These are phyloP conservation scores for Temnothorax unifasciatus DNA, from an alignment of 2,888 invertebrate genomes.

Conservation along the genomic window DNA sequence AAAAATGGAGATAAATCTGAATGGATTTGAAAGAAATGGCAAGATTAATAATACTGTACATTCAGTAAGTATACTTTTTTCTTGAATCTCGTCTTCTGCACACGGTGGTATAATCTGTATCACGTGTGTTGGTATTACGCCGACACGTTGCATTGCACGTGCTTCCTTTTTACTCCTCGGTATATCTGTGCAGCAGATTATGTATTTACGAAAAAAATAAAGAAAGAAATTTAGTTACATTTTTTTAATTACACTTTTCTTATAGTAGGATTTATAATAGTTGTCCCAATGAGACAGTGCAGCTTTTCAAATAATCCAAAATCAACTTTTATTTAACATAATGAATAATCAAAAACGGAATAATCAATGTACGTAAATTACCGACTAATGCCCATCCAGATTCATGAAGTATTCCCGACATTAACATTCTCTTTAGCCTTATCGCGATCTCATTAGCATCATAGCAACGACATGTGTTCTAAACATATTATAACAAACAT, in stretches of 20 bases:
- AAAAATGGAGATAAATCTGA: not conserved
- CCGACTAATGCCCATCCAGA: slow-evolving; percentile 85
- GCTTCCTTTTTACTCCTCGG: slow-evolving; percentile 87
- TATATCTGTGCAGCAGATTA: slow-evolving; percentile 66
- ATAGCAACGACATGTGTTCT: slow-evolving; percentile 60
- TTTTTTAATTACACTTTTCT: not conserved
- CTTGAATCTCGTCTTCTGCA: not conserved
- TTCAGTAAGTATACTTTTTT: slow-evolving; percentile 27
- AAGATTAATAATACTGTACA: not conserved
- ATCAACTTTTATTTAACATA: not conserved
- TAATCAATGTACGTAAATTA: slow-evolving; percentile 62
- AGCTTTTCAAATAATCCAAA: not conserved
- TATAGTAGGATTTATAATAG: not conserved
- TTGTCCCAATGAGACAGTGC: not conserved
- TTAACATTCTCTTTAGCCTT: slow-evolving; percentile 81
- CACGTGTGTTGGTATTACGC: slow-evolving; percentile 87
- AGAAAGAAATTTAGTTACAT: not conserved
- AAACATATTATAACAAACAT: slow-evolving; percentile 23
- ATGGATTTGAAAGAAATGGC: not conserved
- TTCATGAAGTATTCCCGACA: slow-evolving; percentile 80
- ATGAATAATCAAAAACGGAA: slow-evolving; percentile 5
- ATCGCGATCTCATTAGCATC: slow-evolving; percentile 78
- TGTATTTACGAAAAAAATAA: slow-evolving; percentile 1
- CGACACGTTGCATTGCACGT: slow-evolving; percentile 85
- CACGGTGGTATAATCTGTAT: slow-evolving; percentile 85